Base-by-base conservation (phyloP, 2,888 invertebrate genomes). In the Muscina levida region DNA sequence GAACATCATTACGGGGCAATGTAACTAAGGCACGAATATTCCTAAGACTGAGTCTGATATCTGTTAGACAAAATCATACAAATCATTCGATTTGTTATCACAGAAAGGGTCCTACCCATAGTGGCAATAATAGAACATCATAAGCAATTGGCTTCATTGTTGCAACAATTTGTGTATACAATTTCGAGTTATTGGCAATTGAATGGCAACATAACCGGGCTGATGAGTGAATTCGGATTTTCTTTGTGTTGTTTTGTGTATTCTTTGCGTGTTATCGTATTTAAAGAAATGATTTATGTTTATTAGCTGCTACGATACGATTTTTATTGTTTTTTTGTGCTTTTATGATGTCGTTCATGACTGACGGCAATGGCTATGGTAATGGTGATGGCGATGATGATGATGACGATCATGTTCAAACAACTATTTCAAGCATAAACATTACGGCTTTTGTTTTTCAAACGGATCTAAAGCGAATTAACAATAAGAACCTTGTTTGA, bases 271-370 rank as follows among this genome's bases (percentile, higher is more conserved):
- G 31, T 31, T 4, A 42, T 71, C 39, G 65, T 72, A 68, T 74
- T 81, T 81, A 74, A 72, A 72, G 46, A 68, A 77, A 77, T 81
- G 81, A 81, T 81, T 81, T 81, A 81, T 81, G 81, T 44, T 62
- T 73, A 74, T 74, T 81, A 51, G 51, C 68, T 31, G 24, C 31
- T n/a, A 15, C 26, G 8, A 57, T 37, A 15, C 31, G 15, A 57
- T 13, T 37, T 37, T 59, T 39, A 31, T 6, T 10, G 19, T 37
- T 39, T 31, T 37, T 53, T 2, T 4, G 1, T 59, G 11, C 37
- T 57, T 31, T 31, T 57, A 3, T 13, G 31, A 11, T 24, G 19
- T 22, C 22, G 53, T 10, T 10, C 8, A 1, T 19, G 48, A n/a
- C n/a, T n/a, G n/a, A n/a, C n/a, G n/a, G n/a, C n/a, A n/a, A n/a